Evolutionary conservation across 30 jellyfish, hydroid and myxozoan species (phyloP), one percentile per base, ranked within the genome.

Genomic region (Catostylus mosaicus): DNA sequence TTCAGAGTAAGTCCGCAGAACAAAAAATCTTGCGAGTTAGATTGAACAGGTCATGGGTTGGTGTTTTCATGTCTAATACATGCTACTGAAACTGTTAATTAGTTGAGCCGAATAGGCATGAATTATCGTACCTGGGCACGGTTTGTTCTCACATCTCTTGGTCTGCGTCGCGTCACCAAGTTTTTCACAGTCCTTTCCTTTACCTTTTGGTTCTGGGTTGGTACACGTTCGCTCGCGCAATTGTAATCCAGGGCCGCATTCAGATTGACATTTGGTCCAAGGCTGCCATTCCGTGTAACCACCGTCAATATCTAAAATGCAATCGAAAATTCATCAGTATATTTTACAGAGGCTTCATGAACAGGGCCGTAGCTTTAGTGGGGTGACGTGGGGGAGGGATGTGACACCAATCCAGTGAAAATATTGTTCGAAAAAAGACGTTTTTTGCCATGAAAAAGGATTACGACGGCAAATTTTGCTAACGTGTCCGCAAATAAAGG

Each of bases 41-140:
- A n/a, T n/a, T n/a, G n/a, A n/a, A n/a, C n/a, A n/a, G n/a, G n/a
- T n/a, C n/a, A n/a, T n/a, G n/a, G n/a, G n/a, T n/a, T n/a, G n/a
- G n/a, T n/a, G n/a, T n/a, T n/a, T n/a, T n/a, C n/a, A n/a, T n/a
- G n/a, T n/a, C n/a, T n/a, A n/a, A n/a, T n/a, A n/a, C 60, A 68
- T 19, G 65, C 34, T 45, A 9, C 40, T 12, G 5, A 1, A 37
- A 32, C n/a, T 3, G 33, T 1, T 68, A 8, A 33, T 0, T 16
- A 12, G 43, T 43, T 81, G n/a, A n/a, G n/a, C n/a, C n/a, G n/a
- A n/a, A n/a, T n/a, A n/a, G n/a, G n/a, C n/a, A n/a, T n/a, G n/a
- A n/a, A n/a, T n/a, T 40, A 40, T 14, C 54, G 7, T 40, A 83
- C 93, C 93, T 54, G 94, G 94, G 26, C 94, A 84, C 16, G 75